phyloP scores from a whole-genome alignment of 2,113 vertebrate species.

The Cyprinus carpio region DNA sequence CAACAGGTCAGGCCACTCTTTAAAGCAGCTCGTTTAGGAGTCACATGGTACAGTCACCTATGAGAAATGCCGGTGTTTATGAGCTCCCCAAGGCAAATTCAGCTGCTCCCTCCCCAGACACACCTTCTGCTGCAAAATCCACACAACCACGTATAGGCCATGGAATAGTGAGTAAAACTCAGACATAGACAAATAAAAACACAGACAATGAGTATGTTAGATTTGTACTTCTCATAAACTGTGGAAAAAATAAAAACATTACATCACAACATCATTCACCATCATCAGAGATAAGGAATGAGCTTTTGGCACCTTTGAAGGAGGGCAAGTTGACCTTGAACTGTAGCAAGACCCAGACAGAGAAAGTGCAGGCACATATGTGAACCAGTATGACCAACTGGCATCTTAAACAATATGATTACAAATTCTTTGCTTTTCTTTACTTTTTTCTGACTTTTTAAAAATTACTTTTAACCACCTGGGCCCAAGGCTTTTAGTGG shows the following conservation, averaged over 20 bases:
- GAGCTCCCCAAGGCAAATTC: slow-evolving; percentile 60
- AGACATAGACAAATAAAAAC: background rate
- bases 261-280: background rate
- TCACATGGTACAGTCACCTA: slow-evolving; percentile 71
- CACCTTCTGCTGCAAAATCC: slow-evolving; percentile 54
- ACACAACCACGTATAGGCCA: background rate
- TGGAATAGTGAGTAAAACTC: background rate
- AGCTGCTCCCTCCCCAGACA: slow-evolving; percentile 64
- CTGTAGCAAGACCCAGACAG: background rate
- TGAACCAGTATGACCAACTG: background rate
- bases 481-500: background rate
- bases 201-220: background rate
- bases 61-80: slow-evolving; percentile 61
- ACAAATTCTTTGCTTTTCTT: background rate
- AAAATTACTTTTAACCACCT: background rate
- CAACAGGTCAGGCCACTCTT: slow-evolving; percentile 52
- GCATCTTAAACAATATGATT: background rate
- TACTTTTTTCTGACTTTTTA: too few relatives aligned
- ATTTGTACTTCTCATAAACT: background rate
- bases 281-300: background rate
- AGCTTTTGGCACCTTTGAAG: background rate
- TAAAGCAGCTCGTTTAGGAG: slow-evolving; percentile 59
- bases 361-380: background rate
- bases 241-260: background rate
- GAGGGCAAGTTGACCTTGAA: slow-evolving; percentile 2